Evolutionary conservation across 2,113 vertebrate species (phyloP), one percentile per base, ranked within the genome.

Genomic region (Girardinichthys multiradiatus): DNA sequence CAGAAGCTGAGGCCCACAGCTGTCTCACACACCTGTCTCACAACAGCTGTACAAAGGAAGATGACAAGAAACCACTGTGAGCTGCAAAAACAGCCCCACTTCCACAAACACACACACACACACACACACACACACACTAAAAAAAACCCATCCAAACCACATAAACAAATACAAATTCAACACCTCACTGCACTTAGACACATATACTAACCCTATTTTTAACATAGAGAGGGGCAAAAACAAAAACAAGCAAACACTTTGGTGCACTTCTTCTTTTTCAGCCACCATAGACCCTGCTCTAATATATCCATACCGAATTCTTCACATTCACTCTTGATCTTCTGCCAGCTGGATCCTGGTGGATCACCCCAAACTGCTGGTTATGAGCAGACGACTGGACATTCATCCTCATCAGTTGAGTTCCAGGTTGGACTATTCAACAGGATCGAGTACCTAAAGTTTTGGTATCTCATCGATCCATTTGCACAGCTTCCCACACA

Each of bases 281-380:
- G 1, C 66, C 70, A 70, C 65, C 8, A 27, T 3, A 64, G 26
- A 8, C 17, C 28, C 51, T 57, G 57, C 33, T 42, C 42, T 31
- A 33, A 0, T 30, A 14, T 17, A 29, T 4, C 29, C 82, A 4
- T 92, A 93, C 92, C 91, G 62, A 71, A 86, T 91, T 92, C 90
- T 91, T 92, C 68, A 91, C 84, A 37, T 86, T 70, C 72, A 89
- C 88, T 84, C 87, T 89, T 24, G 92, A 89, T 85, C 85, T 86
- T 71, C 87, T 75, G 0, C 61, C 82, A 58, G 74, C 29, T 10
- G 79, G 63, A 13, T 74, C 59, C 54, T 62, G 83, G 77, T 48
- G 45, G 48, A 64, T 66, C 3, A 27, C 45, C 27, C 14, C 63
- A 4, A 77, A 31, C 58, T 65, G 82, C 6, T 57, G 83, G 30